These are phyloP conservation scores for Protonibea diacanthus DNA, from an alignment of 2,797 vertebrate species.

Conservation along the genomic window DNA sequence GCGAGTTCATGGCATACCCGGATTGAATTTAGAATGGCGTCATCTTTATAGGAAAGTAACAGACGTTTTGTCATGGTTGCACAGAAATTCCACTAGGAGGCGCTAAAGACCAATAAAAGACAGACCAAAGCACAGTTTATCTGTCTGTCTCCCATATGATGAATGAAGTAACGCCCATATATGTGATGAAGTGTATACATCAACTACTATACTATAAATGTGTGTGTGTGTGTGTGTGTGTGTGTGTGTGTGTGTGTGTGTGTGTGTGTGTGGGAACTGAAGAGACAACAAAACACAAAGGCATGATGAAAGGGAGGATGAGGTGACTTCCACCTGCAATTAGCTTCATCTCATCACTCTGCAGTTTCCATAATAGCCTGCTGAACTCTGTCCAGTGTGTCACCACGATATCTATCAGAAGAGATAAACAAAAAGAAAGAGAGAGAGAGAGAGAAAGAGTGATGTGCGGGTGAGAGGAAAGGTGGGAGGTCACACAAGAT, in stretches of 20 bases:
- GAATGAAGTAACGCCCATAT: neutral
- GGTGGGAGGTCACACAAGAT: conserved; percentile 51
- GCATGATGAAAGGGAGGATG: conserved; percentile 45
- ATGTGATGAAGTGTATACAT: neutral
- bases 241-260: conserved; percentile 4
- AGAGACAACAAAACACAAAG: conserved; percentile 32
- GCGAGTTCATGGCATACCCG: neutral
- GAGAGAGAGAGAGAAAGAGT: conserved; percentile 24
- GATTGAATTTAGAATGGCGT: conserved; percentile 4
- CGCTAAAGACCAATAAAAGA: conserved; percentile 66
- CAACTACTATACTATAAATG: neutral
- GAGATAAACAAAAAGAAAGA: conserved; percentile 40
- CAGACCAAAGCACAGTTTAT: neutral
- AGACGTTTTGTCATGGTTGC: conserved; percentile 19
- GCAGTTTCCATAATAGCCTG: conserved; percentile 45
- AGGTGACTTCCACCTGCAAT: conserved; percentile 65
- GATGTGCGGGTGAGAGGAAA: conserved; percentile 33
- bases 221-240: conserved; percentile 1
- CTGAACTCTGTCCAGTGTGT: conserved; percentile 48
- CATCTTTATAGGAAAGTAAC: neutral
- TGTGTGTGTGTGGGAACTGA: conserved; percentile 32
- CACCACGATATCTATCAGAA: conserved; percentile 55
- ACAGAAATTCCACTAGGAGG: conserved; percentile 70
- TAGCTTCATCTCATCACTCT: conserved; percentile 58
- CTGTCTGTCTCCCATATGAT: neutral